These are phyloP conservation scores for Palythoa heliodiscus DNA, from an alignment of 92 coral and sea anemone species.

Conservation along the genomic window DNA sequence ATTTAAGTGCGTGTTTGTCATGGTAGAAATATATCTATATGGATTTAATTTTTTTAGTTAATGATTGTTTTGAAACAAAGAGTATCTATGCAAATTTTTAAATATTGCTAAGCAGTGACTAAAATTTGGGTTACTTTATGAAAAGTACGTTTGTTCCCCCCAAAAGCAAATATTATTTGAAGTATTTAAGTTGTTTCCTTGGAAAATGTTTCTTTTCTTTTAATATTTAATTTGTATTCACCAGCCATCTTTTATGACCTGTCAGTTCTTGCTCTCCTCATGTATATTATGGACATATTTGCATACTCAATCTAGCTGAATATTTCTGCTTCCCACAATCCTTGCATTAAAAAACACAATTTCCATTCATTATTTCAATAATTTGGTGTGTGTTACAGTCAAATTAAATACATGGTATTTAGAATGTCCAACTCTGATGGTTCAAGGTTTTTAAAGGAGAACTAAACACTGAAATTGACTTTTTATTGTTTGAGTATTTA, in stretches of 20 bases:
- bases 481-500: too few species aligned
- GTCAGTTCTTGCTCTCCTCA: conserved; percentile 29
- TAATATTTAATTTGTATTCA: conserved; percentile 53
- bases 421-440: too few species aligned
- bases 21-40: conserved; percentile 5
- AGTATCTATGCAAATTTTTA: background rate
- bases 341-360: background rate
- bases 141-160: background rate
- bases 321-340: background rate
- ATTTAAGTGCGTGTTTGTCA: conserved; percentile 15
- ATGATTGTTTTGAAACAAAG: background rate
- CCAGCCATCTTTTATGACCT: conserved; percentile 43
- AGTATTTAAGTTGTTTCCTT: conserved; percentile 32
- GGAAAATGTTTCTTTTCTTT: conserved; percentile 38
- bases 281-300: background rate
- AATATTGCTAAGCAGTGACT: background rate
- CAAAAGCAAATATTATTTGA: conserved; percentile 10
- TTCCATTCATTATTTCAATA: background rate
- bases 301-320: conserved; percentile 5
- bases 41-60: background rate
- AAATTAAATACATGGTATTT: background rate
- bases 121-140: background rate
- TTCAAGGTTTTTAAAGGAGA: too few species aligned
- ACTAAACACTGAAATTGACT: too few species aligned
- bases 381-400: background rate